Evolutionary conservation across 2,888 invertebrate species (phyloP).

Genomic region (Lasius fuliginosus): DNA sequence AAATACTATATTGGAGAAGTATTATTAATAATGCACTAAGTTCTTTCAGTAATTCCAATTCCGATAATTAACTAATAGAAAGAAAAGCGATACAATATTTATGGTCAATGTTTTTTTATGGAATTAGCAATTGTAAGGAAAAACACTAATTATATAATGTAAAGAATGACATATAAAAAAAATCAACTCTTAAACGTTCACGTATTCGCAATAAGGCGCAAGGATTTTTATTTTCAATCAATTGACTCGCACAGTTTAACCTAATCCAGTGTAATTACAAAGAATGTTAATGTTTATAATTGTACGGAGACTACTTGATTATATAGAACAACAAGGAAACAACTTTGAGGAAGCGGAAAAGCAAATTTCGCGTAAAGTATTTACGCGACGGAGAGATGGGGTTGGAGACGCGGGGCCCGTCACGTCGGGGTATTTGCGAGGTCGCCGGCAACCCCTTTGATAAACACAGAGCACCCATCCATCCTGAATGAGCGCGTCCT

Average conservation of each 20-base stretch:
- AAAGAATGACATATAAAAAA: neutral
- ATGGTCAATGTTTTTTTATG: neutral
- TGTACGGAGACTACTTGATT: neutral
- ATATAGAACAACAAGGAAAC: constrained; percentile 18
- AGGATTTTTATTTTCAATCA: neutral
- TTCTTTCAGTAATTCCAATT: neutral
- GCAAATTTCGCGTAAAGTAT: constrained; percentile 47
- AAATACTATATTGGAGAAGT: neutral
- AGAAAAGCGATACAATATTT: neutral
- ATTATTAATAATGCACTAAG: neutral
- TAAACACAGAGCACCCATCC: constrained; percentile 73
- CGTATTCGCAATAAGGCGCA: neutral
- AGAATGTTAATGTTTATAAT: neutral
- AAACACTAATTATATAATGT: neutral
- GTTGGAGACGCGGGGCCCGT: constrained; percentile 34
- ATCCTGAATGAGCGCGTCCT: constrained; percentile 74
- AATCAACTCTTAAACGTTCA: neutral
- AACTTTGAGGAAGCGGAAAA: constrained; percentile 16
- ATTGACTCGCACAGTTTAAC: neutral
- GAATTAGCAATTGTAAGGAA: neutral
- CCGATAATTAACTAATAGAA: neutral
- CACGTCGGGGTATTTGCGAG: constrained; percentile 65
- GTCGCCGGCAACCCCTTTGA: constrained; percentile 71
- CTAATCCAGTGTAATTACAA: constrained; percentile 5
- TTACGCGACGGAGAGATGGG: constrained; percentile 22